Evolutionary conservation across 1,140 invertebrate species (phyloP), one percentile per base, ranked within the genome.

Genomic region (Harpegnathos saltator): DNA sequence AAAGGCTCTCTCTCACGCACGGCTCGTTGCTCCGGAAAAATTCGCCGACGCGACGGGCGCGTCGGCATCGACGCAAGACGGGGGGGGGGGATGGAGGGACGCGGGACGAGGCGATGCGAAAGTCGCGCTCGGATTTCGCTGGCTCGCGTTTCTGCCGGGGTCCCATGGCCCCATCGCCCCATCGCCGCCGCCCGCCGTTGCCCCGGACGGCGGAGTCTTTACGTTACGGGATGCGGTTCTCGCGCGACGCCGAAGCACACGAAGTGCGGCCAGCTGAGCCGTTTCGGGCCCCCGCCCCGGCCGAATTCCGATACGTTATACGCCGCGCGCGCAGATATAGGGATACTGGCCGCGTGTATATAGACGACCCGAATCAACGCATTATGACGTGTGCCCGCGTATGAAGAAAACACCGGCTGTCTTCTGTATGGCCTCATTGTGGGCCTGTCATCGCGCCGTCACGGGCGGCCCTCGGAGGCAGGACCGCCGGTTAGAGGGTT

Each of bases 351-450:
- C 61, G 61, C n/a, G 50, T 52, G 14, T 62, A 33, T 68, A 58
- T 68, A 38, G 50, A 73, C 59, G 68, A 66, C 73, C 61, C 77
- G 82, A 78, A 89, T 88, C 84, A 62, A 75, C 84, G 91, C 89
- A 92, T 92, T 92, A 92, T 92, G 91, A 92, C 90, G 89, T 88
- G 89, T 87, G 87, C 73, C 73, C 85, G 83, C 52, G 86, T 87
- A 89, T 82, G 85, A 87, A 89, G 87, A 89, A 58, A 87, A 85
- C 75, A 84, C 58, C 73, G 89, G 88, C 85, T 89, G 88, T 91
- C 90, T 92, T 93, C 86, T 91, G 75, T 91, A 91, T 85, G 88
- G 85, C 80, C 66, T 90, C 81, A 93, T 94, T 94, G 93, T 94
- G 85, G 65, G 71, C 68, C 80, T 89, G 92, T 94, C 93, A 94